These are phyloP conservation scores for Cacatua alba DNA, from an alignment of 2,113 vertebrate genomes.

Conservation along the genomic window DNA sequence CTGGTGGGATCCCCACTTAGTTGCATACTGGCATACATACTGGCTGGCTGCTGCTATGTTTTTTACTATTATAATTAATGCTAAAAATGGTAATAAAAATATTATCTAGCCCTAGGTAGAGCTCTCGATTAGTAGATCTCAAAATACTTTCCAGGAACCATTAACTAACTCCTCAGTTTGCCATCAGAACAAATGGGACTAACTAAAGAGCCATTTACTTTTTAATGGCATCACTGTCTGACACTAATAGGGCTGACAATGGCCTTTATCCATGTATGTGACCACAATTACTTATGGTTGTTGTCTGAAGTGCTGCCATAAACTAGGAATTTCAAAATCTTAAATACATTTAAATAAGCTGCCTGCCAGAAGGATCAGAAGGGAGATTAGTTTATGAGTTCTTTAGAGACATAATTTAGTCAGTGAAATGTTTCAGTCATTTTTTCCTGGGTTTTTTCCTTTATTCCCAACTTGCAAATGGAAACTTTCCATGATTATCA, in stretches of 20 bases:
- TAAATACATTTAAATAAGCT: neutral
- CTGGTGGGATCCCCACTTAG: neutral
- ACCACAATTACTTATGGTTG: neutral
- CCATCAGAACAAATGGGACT: neutral
- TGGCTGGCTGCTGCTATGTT: neutral
- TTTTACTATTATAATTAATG: neutral
- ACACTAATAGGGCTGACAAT: neutral
- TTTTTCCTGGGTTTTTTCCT: neutral
- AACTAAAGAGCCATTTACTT: neutral
- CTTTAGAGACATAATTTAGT: neutral
- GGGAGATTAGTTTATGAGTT: neutral
- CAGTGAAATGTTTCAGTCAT: neutral
- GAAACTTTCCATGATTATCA: neutral
- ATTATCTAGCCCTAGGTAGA: neutral
- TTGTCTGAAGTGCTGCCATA: neutral
- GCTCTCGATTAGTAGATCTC: neutral
- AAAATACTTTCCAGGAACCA: neutral
- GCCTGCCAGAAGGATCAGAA: neutral
- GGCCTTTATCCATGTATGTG: neutral
- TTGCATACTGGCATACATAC: neutral
- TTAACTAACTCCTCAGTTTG: neutral
- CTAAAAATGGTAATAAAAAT: neutral
- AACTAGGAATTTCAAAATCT: neutral
- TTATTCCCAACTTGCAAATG: neutral
- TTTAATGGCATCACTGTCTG: neutral